These are phyloP conservation scores for Drosophila equinoxialis DNA, from an alignment of 1,140 invertebrate genomes.

Conservation along the genomic window DNA sequence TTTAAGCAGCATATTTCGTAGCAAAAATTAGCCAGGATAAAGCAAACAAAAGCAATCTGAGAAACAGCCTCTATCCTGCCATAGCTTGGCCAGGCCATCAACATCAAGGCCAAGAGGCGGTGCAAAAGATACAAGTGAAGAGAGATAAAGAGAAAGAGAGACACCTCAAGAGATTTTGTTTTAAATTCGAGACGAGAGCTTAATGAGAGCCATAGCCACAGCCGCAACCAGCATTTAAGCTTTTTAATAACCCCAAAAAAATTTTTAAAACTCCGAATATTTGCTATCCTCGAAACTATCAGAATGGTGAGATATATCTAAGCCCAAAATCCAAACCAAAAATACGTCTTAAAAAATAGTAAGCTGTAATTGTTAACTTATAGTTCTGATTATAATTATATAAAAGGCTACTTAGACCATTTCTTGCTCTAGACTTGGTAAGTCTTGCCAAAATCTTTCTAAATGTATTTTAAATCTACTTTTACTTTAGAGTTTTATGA, in stretches of 20 bases:
- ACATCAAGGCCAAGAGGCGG: neutral
- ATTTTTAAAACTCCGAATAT: slow-evolving; percentile 14
- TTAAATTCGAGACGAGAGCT: slow-evolving; percentile 33
- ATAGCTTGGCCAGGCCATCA: neutral
- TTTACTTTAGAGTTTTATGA: too few relatives aligned
- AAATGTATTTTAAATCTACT: too few relatives aligned
- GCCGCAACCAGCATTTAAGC: slow-evolving; percentile 33
- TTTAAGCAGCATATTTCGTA: slow-evolving; percentile 56
- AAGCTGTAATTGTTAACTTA: too few relatives aligned
- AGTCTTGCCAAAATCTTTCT: too few relatives aligned
- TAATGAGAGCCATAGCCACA: slow-evolving; percentile 30
- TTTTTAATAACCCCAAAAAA: neutral
- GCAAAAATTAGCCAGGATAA: slow-evolving; percentile 42
- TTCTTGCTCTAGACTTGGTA: too few relatives aligned
- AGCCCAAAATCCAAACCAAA: too few relatives aligned
- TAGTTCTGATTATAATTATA: too few relatives aligned
- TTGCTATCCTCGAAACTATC: slow-evolving; percentile 32
- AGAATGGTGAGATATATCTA: too few relatives aligned
- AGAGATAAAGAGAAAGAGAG: neutral
- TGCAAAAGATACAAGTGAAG: neutral
- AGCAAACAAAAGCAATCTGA: slow-evolving; percentile 20
- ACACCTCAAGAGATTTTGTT: slow-evolving; percentile 35
- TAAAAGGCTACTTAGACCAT: too few relatives aligned
- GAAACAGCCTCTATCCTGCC: neutral
- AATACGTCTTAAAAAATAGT: too few relatives aligned